Evolutionary conservation across 1,140 invertebrate genomes (phyloP), one percentile per base, ranked within the genome.

Genomic region (Centruroides sculpturatus): DNA sequence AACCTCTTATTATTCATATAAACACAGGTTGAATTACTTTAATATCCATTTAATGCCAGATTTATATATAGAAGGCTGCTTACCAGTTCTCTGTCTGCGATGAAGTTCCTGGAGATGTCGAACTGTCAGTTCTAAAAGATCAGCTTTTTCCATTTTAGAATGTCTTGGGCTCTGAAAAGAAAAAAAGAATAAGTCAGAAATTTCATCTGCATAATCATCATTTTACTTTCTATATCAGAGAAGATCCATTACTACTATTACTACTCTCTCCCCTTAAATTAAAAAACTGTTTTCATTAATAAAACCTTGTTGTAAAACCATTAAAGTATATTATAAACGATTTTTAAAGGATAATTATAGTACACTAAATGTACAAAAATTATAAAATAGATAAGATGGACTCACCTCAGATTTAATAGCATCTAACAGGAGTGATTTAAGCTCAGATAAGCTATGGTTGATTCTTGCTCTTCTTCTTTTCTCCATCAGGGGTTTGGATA

Each of bases 61-160:
- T 23, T 23, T 23, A 23, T 23, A 23, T 23, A 23, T 23, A 23
- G 23, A 23, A 23, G 23, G 23, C 23, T 23, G 23, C 23, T 55
- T 52, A 60, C 58, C 56, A 50, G 59, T 34, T 35, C 10, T 60
- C 55, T 62, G 59, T 36, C 57, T 55, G 34, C 68, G 60, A 12
- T 75, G 73, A 0, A 78, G 70, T 13, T 71, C 70, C 66, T 78
- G 72, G 61, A 95, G 75, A 73, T 95, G 89, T 72, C 92, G 92
- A 12, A 97, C 92, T 0, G 92, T 93, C 85, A 96, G 89, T 74
- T 98, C 93, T 55, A 97, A 76, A 59, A 97, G 96, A 71, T 97
- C 93, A 0, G 94, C 93, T 74, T 98, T 98, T 73, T 97, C 94
- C 48, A 97, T 74, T 72, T 97, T 97, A 4, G 90, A 90, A 74